A percentile compares a stretch with the other conserved stretches of the same genome.
phyloP scores from a whole-genome alignment of 2,797 vertebrate species.

The Poecilia picta region DNA sequence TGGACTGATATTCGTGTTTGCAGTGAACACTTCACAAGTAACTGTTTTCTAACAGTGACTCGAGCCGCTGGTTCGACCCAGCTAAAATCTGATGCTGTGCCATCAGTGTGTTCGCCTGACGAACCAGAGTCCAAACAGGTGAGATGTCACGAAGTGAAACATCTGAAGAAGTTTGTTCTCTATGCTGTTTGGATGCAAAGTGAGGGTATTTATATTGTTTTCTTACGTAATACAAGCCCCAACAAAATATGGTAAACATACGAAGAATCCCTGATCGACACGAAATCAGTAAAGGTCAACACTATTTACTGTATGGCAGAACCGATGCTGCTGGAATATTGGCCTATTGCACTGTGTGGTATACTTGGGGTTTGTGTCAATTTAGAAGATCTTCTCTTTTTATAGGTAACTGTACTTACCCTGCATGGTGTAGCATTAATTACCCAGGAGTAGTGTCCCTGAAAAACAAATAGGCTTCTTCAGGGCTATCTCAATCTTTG shows the following conservation, averaged over 20 bases:
- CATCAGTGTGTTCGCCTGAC: constrained; percentile 31
- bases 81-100: constrained; percentile 35
- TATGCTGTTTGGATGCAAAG: neutral
- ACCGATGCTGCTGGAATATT: too few relatives aligned
- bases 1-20: constrained; percentile 62
- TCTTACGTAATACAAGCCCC: neutral
- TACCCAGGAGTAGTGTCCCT: too few relatives aligned
- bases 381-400: too few relatives aligned
- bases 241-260: neutral
- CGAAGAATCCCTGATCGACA: too few relatives aligned
- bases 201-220: neutral
- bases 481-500: neutral
- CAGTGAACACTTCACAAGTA: constrained; percentile 37
- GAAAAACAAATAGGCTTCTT: too few relatives aligned
- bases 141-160: neutral
- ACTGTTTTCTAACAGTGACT: constrained; percentile 26
- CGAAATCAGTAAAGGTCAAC: too few relatives aligned
- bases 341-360: too few relatives aligned
- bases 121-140: constrained; percentile 15
- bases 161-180: neutral
- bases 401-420: too few relatives aligned
- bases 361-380: too few relatives aligned
- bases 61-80: neutral
- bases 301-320: too few relatives aligned
- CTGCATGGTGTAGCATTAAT: too few relatives aligned